Evolutionary conservation across 1,140 invertebrate species (phyloP).

Genomic region (Leptoteleia sp.): DNA sequence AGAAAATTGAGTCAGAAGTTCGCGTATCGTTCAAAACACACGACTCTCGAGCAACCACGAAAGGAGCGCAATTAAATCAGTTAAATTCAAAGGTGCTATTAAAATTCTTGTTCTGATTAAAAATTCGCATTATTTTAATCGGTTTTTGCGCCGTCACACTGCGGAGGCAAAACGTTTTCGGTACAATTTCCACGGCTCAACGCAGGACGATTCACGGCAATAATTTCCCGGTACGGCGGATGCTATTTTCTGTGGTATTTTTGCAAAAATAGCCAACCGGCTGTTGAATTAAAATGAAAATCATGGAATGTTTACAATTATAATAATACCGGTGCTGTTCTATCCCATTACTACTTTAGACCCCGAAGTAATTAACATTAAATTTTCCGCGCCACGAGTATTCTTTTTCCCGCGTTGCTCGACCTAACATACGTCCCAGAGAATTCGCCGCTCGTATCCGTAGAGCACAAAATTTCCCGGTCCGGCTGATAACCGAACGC

Average conservation of each 20-base stretch:
- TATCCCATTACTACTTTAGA: constrained; percentile 45
- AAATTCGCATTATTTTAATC: no score
- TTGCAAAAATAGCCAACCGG: constrained; percentile 17
- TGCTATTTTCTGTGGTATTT: constrained; percentile 35
- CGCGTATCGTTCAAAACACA: no score
- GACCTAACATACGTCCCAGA: constrained; percentile 13
- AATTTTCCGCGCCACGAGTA: constrained; percentile 37
- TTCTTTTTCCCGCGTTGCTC: constrained; percentile 17
- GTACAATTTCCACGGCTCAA: no score
- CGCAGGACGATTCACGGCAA: constrained; percentile 16
- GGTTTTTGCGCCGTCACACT: no score
- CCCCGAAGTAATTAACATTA: constrained; percentile 60
- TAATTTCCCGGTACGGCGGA: constrained; percentile 19
- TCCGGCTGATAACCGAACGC: constrained; percentile 8
- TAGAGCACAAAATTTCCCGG: constrained; percentile 18
- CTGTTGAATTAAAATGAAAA: constrained; percentile 50
- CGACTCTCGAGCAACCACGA: no score
- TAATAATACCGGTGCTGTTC: constrained; percentile 48
- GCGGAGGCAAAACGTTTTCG: no score
- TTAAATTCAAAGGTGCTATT: no score
- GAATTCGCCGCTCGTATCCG: neutral
- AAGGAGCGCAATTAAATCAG: no score
- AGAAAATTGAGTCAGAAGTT: no score
- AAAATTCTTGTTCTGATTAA: no score
- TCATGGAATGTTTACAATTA: constrained; percentile 58